Conservation (phyloP, 2,888 invertebrate genomes). For the Dicyrtomina minuta region DNA sequence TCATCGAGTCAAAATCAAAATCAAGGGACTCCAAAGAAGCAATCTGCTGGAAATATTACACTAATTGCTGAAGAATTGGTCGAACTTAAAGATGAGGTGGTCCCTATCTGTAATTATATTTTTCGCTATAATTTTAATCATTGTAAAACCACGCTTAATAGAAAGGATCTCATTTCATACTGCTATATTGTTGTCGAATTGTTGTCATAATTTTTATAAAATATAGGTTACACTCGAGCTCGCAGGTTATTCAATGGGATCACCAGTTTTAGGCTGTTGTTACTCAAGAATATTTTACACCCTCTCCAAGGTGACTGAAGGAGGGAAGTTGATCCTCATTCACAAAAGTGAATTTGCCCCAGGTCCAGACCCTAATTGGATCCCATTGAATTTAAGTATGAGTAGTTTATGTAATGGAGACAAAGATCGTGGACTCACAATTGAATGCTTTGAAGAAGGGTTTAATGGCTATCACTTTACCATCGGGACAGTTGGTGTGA, state of each 20-base stretch:
- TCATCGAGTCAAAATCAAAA: no score
- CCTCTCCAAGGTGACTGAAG: slow-evolving; percentile 57
- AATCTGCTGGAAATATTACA: slow-evolving; percentile 46
- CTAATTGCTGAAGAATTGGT: slow-evolving; percentile 51
- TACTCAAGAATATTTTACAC: slow-evolving; percentile 44
- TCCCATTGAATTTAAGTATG: slow-evolving; percentile 58
- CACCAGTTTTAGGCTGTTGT: slow-evolving; percentile 38
- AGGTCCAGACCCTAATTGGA: slow-evolving; percentile 61
- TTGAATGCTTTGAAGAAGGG: slow-evolving; percentile 58
- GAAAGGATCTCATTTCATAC: no score
- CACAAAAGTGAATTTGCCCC: slow-evolving; percentile 61
- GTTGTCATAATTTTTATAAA: no score
- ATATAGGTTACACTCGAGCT: slow-evolving; percentile 10
- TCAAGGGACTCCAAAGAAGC: slow-evolving; percentile 40
- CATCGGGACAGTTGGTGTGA: slow-evolving; percentile 51
- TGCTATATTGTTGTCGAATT: no score
- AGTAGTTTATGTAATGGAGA: slow-evolving; percentile 60
- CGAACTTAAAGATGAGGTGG: slow-evolving; percentile 51
- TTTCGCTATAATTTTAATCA: no score
- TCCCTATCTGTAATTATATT: no score
- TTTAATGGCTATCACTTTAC: slow-evolving; percentile 53
- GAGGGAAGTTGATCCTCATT: slow-evolving; percentile 58
- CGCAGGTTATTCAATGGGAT: slow-evolving; percentile 19
- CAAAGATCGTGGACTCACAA: slow-evolving; percentile 58
- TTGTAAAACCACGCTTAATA: no score